Percentiles rank a stretch among this genome's conserved stretches.
Evolutionary conservation across 2,113 vertebrate genomes (phyloP).

Genomic region (Xiphophorus hellerii): DNA sequence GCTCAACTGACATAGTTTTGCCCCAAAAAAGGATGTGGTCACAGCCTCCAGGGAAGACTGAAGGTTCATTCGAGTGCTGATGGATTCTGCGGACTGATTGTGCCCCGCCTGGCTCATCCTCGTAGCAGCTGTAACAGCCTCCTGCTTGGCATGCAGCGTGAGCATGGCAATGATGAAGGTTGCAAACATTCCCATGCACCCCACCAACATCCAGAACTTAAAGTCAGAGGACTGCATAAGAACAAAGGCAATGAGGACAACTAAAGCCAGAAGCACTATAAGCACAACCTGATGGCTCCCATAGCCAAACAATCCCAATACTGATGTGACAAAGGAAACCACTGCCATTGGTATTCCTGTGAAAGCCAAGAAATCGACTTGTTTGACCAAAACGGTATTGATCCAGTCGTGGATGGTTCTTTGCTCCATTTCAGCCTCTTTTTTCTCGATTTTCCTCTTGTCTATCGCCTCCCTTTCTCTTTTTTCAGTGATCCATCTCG

Average conservation of each 20-base stretch:
- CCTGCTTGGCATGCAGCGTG: constrained; percentile 72
- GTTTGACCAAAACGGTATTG: constrained; percentile 56
- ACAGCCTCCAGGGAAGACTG: constrained; percentile 69
- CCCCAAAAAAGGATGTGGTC: constrained; percentile 64
- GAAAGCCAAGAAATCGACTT: constrained; percentile 74
- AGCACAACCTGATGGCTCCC: constrained; percentile 69
- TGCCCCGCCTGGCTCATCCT: constrained; percentile 40
- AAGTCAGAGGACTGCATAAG: constrained; percentile 60
- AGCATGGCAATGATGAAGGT: constrained; percentile 72
- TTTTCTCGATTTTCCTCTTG: constrained; percentile 35
- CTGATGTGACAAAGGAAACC: constrained; percentile 61
- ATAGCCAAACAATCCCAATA: constrained; percentile 69
- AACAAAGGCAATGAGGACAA: constrained; percentile 50
- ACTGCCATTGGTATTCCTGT: constrained; percentile 74
- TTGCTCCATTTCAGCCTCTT: constrained; percentile 53
- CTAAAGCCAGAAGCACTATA: constrained; percentile 57
- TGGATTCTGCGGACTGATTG: constrained; percentile 30
- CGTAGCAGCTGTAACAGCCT: constrained; percentile 37
- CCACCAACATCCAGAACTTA: constrained; percentile 76
- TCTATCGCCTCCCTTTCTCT: constrained; percentile 51
- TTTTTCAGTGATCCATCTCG: constrained; percentile 32
- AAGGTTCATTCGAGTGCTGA: constrained; percentile 47
- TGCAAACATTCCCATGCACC: constrained; percentile 72
- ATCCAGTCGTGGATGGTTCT: constrained; percentile 61
- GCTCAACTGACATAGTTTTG: constrained; percentile 68